Conservation (phyloP, 2,888 invertebrate species). For the Beris chalybata region DNA sequence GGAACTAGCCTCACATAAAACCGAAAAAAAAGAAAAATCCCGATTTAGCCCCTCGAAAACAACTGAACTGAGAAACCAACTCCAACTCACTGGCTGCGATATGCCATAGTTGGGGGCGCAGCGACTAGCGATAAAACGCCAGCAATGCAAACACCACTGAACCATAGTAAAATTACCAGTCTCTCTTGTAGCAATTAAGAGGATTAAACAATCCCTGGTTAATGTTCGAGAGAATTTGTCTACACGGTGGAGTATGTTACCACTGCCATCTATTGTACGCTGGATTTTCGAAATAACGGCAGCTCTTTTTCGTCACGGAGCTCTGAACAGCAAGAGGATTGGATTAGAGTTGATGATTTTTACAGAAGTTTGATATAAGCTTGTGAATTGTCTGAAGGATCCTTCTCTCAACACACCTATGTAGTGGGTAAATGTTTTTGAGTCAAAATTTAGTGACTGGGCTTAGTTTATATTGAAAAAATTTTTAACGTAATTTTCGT, state of each 20-base stretch:
- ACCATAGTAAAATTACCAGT: slow-evolving; percentile 1
- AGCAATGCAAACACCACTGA: background rate
- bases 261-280: slow-evolving; percentile 20
- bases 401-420: too few relatives aligned
- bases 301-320: background rate
- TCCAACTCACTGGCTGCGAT: background rate
- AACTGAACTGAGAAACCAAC: slow-evolving; percentile 6
- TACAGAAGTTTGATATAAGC: too few relatives aligned
- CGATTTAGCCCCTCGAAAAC: slow-evolving; percentile 9
- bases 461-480: too few relatives aligned
- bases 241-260: slow-evolving; percentile 22
- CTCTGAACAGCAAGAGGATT: background rate
- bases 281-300: slow-evolving; percentile 15
- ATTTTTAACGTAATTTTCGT: too few relatives aligned
- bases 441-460: too few relatives aligned
- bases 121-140: background rate
- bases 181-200: slow-evolving; percentile 11
- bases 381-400: too few relatives aligned
- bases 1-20: background rate
- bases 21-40: slow-evolving; percentile 7
- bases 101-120: background rate
- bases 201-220: slow-evolving; percentile 18
- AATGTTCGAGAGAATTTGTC: slow-evolving; percentile 25
- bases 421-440: too few relatives aligned
- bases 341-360: too few relatives aligned